These are phyloP conservation scores for Perca fluviatilis DNA, from an alignment of 2,113 vertebrate species.

Conservation along the genomic window DNA sequence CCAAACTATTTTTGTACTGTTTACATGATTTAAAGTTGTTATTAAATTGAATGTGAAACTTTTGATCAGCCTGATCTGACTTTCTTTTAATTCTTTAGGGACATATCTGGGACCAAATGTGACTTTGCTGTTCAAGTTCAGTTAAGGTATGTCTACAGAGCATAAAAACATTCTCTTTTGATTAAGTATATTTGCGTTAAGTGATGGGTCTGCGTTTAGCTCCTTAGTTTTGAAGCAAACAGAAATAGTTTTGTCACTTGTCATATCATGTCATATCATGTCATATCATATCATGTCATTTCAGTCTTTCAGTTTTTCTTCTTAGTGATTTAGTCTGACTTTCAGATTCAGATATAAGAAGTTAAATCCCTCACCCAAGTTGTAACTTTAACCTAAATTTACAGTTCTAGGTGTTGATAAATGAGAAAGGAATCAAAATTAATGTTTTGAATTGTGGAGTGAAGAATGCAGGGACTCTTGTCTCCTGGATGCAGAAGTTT, in stretches of 20 bases:
- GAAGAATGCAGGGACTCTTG: neutral
- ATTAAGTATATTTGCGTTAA: neutral
- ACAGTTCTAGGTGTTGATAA: no score
- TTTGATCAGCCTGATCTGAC: neutral
- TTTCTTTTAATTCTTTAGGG: conserved; percentile 84
- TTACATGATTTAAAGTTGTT: neutral
- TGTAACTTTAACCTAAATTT: neutral
- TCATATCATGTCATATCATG: no score
- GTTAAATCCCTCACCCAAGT: neutral
- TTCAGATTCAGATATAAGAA: neutral
- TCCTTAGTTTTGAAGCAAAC: conserved; percentile 18
- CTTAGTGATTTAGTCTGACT: neutral
- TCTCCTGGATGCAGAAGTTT: neutral
- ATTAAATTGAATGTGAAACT: neutral
- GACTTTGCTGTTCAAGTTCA: conserved; percentile 99
- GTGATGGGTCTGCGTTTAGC: conserved; percentile 5
- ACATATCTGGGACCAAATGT: conserved; percentile 99
- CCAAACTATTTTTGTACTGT: neutral
- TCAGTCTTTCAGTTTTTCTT: neutral
- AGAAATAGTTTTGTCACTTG: neutral
- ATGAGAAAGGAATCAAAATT: neutral
- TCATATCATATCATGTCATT: neutral
- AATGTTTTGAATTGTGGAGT: conserved; percentile 1
- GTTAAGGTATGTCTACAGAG: conserved; percentile 88
- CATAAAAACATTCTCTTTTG: neutral